Base-by-base conservation (phyloP, 2,888 invertebrate species). In the Philhelius pedissequus region DNA sequence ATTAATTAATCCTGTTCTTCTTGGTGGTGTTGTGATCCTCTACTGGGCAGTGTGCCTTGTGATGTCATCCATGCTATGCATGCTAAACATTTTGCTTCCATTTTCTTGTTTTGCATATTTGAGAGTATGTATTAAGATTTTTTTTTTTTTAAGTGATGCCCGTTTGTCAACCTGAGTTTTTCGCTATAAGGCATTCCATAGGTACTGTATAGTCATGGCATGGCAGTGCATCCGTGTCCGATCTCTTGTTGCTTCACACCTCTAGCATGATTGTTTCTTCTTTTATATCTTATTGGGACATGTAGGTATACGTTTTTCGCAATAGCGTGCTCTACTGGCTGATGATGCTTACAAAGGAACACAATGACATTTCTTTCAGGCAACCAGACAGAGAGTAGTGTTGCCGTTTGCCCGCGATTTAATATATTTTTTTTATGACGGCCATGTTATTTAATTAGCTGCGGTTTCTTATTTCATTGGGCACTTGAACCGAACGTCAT, bases 1-100 rank as follows among this genome's bases (percentile, higher is more conserved):
- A 82, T 82, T 82, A 78, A 82, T 82, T 82, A 82, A 82, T 82
- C 82, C 82, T 82, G 82, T 82, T 82, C 78, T 32, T 45, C 45
- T 52, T 60, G 60, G 30, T 71, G 66, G 13, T 64, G 66, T 68
- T 68, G 54, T 13, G 56, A 56, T 56, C 73, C 71, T 82, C 77
- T 73, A 62, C 77, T 82, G 15, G n/a, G n/a, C n/a, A n/a, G 3
- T 43, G 68, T 77, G 77, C 54, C 22, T 45, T 71, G 78, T 82
- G 82, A 82, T 82, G 82, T 82, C 82, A 62, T 62, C 43, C 60
- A 43, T 20, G 45, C 20, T 8, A 22, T 48, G 30, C 30, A 48
- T 22, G 45, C 11, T 32, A 27, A 27, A 27, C 25, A 38, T 75
- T 38, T 18, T 18, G 43, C 32, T 75, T 70, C 35, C 27, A 25